A percentile compares a stretch with the other conserved stretches of the same genome.
These are phyloP conservation scores for Petrocephalus sullivani DNA, from an alignment of 2,797 vertebrate genomes.

Conservation along the genomic window DNA sequence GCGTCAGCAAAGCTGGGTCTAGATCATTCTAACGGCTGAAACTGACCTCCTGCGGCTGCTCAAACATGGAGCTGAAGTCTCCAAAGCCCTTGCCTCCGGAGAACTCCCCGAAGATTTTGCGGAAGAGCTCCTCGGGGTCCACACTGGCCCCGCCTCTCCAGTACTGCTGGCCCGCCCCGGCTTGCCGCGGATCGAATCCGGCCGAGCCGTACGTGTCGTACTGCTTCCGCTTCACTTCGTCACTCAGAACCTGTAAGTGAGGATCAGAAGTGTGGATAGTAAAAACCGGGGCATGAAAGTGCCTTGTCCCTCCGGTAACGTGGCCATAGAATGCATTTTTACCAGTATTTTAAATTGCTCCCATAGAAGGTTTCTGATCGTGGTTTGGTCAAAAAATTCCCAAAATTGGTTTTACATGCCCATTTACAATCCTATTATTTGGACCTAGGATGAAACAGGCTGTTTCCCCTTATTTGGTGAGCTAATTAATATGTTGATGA, in stretches of 20 bases:
- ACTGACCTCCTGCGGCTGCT: slow-evolving; percentile 88
- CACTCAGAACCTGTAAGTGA: slow-evolving; percentile 73
- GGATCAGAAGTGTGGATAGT: neutral
- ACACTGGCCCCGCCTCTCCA: slow-evolving; percentile 74
- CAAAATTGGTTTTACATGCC: neutral
- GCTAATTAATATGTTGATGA: neutral
- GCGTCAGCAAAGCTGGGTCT: neutral
- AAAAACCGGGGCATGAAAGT: neutral
- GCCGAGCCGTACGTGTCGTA: slow-evolving; percentile 82
- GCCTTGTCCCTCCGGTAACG: neutral
- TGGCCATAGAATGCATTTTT: neutral
- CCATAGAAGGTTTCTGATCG: neutral
- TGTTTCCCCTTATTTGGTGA: neutral
- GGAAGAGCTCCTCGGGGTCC: slow-evolving; percentile 90
- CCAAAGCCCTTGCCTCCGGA: slow-evolving; percentile 76
- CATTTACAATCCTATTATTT: neutral
- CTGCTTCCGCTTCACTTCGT: slow-evolving; percentile 88
- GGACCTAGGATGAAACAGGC: neutral
- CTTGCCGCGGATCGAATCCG: slow-evolving; percentile 68
- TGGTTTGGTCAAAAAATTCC: neutral
- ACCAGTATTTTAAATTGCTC: neutral
- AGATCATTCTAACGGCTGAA: neutral
- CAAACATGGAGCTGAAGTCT: slow-evolving; percentile 80
- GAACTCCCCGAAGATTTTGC: slow-evolving; percentile 95
- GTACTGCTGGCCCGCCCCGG: slow-evolving; percentile 64